These are phyloP conservation scores for Bombus confusus DNA, from an alignment of 1,140 invertebrate species.

Conservation along the genomic window DNA sequence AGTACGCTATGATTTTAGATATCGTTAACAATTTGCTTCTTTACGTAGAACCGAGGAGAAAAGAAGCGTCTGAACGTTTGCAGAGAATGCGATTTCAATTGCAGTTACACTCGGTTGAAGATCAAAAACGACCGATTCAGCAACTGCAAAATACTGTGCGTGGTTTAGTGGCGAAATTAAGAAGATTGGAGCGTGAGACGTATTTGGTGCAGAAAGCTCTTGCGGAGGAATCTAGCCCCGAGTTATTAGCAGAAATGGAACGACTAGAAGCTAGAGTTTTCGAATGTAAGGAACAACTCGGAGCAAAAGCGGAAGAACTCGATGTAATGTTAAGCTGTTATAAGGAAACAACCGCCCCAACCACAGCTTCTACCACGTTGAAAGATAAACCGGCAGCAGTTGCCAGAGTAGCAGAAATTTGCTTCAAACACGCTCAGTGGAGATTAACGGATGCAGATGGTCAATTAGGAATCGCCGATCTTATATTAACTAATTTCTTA, in stretches of 20 bases:
- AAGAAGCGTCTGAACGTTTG: conserved; percentile 93
- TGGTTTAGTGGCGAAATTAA: conserved; percentile 90
- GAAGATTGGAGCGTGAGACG: conserved; percentile 94
- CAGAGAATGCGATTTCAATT: conserved; percentile 96
- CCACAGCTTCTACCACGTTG: conserved; percentile 77
- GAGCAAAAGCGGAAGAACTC: conserved; percentile 94
- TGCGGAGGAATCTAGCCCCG: conserved; percentile 79
- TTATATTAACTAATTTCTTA: conserved; percentile 97
- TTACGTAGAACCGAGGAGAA: conserved; percentile 97
- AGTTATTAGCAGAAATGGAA: conserved; percentile 86
- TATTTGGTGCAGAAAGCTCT: conserved; percentile 87
- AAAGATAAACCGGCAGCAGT: conserved; percentile 88
- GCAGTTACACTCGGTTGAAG: conserved; percentile 93
- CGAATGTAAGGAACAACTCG: conserved; percentile 95
- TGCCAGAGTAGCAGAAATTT: conserved; percentile 97
- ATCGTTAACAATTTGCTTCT: conserved; percentile 98
- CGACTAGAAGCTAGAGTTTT: conserved; percentile 90
- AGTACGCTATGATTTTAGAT: conserved; percentile 98
- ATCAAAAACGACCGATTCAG: conserved; percentile 95
- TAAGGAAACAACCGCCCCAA: conserved; percentile 87
- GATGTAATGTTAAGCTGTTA: conserved; percentile 95
- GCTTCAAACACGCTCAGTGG: conserved; percentile 99
- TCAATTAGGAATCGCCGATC: conserved; percentile 97
- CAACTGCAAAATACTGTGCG: conserved; percentile 94
- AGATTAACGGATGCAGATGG: conserved; percentile 98